A percentile compares a stretch with the other conserved stretches of the same genome.
phyloP scores from a whole-genome alignment of 2,888 invertebrate species.

The Dioctria linearis region DNA sequence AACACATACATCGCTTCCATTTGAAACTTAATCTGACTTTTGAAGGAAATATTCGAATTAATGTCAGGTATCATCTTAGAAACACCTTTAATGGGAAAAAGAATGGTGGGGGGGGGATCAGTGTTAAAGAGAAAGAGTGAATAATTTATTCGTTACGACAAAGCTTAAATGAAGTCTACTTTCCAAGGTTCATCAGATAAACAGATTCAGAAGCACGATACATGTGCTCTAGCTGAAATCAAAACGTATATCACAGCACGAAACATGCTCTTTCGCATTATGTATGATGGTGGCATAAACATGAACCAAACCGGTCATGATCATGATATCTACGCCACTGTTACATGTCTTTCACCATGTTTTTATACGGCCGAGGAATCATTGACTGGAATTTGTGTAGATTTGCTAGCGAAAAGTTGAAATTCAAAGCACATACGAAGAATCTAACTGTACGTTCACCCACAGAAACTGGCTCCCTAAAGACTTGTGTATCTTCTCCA shows the following conservation, averaged over 20 bases:
- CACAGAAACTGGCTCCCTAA: slow-evolving; percentile 38
- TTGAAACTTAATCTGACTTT: slow-evolving; percentile 7
- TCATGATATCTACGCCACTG: slow-evolving; percentile 41
- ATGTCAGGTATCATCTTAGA: background rate
- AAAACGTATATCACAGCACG: slow-evolving; percentile 34
- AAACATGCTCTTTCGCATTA: background rate
- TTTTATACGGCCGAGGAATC: background rate
- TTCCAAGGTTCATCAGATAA: slow-evolving; percentile 36
- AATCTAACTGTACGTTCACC: slow-evolving; percentile 46
- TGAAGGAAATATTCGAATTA: slow-evolving; percentile 29
- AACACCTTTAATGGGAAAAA: background rate
- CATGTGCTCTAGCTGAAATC: slow-evolving; percentile 17
- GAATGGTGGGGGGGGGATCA: too few species aligned
- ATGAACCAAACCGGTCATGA: slow-evolving; percentile 43
- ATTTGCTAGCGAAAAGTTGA: slow-evolving; percentile 37
- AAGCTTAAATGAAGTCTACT: slow-evolving; percentile 9
- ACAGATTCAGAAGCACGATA: slow-evolving; percentile 42
- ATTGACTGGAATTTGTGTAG: slow-evolving; percentile 24
- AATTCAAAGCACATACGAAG: slow-evolving; percentile 7
- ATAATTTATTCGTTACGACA: slow-evolving; percentile 14
- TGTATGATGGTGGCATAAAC: slow-evolving; percentile 31
- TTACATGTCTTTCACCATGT: slow-evolving; percentile 4
- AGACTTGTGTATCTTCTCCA: background rate
- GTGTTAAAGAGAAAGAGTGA: too few species aligned
- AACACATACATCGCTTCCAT: background rate